Percentiles rank a stretch among this genome's conserved stretches.
These are phyloP conservation scores for Helicoverpa zea DNA, from an alignment of 1,140 invertebrate genomes.

Conservation along the genomic window DNA sequence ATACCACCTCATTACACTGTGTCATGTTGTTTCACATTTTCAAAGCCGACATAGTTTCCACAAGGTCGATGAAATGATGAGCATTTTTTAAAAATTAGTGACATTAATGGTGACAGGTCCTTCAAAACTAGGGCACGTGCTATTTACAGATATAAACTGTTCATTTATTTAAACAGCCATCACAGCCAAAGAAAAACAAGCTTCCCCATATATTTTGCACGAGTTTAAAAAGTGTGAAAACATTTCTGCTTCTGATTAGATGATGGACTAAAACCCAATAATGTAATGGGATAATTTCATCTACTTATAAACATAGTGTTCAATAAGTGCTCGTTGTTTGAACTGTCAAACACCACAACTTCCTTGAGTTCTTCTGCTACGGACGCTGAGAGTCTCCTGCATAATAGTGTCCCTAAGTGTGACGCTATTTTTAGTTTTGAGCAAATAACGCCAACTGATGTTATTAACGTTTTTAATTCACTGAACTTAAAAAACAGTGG, in stretches of 20 bases:
- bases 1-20: not conserved
- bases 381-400: no score
- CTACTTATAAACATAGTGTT: slow-evolving; percentile 25
- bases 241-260: not conserved
- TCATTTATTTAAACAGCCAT: not conserved
- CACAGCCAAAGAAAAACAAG: not conserved
- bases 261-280: not conserved
- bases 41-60: not conserved
- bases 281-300: slow-evolving; percentile 17
- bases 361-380: no score
- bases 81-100: not conserved
- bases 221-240: not conserved
- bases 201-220: not conserved
- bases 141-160: slow-evolving; percentile 3
- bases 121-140: slow-evolving; percentile 12
- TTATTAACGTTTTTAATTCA: no score
- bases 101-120: not conserved
- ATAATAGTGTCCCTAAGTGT: no score
- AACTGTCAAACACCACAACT: slow-evolving; percentile 10
- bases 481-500: no score
- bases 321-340: slow-evolving; percentile 16
- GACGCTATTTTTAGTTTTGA: no score
- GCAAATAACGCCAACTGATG: no score
- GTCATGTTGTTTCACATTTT: not conserved
- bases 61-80: not conserved